phyloP scores from a whole-genome alignment of 2,113 vertebrate species.

The Hypomesus transpacificus region DNA sequence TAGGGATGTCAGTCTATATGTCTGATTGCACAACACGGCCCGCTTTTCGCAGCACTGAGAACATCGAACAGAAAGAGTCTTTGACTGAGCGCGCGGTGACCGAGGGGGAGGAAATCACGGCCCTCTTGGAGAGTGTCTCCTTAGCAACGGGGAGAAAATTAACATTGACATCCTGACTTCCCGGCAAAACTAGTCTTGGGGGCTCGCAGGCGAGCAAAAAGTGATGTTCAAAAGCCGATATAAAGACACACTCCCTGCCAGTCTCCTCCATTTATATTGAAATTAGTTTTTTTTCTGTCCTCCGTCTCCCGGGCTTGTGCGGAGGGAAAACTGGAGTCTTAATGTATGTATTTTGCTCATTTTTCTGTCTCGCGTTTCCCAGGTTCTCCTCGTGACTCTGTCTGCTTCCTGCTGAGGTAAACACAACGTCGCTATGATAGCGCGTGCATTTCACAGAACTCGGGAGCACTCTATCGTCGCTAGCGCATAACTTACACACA shows the following conservation, averaged over 20 bases:
- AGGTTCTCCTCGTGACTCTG: conserved; percentile 63
- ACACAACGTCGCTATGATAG: conserved; percentile 74
- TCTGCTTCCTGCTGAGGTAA: conserved; percentile 77
- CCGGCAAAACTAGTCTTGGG: conserved; percentile 64
- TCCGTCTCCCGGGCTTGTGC: conserved; percentile 44
- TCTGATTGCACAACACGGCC: conserved; percentile 69
- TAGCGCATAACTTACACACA: conserved; percentile 1
- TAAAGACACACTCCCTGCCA: conserved; percentile 68
- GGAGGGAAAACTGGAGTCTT: conserved; percentile 66
- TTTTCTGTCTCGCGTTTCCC: conserved; percentile 70
- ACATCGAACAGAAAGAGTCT: conserved; percentile 66
- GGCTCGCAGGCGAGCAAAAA: conserved; percentile 63
- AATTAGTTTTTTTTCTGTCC: conserved; percentile 64
- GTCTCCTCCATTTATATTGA: conserved; percentile 80
- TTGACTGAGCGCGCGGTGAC: conserved; percentile 68
- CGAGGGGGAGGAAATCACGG: conserved; percentile 64
- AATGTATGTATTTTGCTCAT: conserved; percentile 80
- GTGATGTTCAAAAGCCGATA: conserved; percentile 67
- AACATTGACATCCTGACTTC: conserved; percentile 75
- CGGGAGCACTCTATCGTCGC: conserved; percentile 60
- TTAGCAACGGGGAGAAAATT: conserved; percentile 74
- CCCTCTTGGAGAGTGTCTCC: conserved; percentile 69
- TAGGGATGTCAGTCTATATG: conserved; percentile 66
- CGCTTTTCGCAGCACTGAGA: conserved; percentile 46
- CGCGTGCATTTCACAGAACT: conserved; percentile 72